These are phyloP conservation scores for Coecobrya sp. DNA, from an alignment of 2,888 invertebrate species.

Conservation along the genomic window DNA sequence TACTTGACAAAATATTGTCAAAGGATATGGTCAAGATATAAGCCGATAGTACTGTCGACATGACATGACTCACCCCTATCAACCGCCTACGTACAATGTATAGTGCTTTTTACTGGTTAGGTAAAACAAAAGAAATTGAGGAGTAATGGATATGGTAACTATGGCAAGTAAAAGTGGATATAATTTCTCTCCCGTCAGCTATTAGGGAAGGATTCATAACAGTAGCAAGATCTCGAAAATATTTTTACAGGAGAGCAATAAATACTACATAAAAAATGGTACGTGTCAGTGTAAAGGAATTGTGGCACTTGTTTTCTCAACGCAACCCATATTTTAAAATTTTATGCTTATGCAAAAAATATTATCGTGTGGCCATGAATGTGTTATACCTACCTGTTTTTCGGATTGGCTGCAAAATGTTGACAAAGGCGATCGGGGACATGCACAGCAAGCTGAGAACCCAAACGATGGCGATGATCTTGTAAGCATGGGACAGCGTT, in stretches of 20 bases:
- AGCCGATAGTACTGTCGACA: neutral
- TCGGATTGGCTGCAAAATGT: slow-evolving; percentile 89
- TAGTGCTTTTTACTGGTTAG: no score
- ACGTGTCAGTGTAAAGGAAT: neutral
- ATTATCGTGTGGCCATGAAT: no score
- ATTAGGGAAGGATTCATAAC: no score
- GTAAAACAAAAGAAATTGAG: no score
- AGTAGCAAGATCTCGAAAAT: no score
- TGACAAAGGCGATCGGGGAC: slow-evolving; percentile 90
- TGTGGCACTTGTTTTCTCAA: neutral
- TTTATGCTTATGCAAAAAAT: no score
- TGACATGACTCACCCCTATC: no score
- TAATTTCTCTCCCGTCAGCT: no score
- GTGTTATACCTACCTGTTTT: slow-evolving; percentile 86
- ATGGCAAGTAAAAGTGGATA: no score
- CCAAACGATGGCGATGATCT: slow-evolving; percentile 91
- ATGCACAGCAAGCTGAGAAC: slow-evolving; percentile 90
- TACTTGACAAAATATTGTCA: neutral
- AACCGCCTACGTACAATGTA: no score
- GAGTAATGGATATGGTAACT: no score
- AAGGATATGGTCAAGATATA: neutral
- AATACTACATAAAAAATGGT: neutral
- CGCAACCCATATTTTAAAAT: no score
- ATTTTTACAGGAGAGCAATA: neutral
- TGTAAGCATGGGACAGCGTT: slow-evolving; percentile 92